A percentile compares a stretch with the other conserved stretches of the same genome.
Conservation (phyloP, 2,888 invertebrate species). For the Troides helena region DNA sequence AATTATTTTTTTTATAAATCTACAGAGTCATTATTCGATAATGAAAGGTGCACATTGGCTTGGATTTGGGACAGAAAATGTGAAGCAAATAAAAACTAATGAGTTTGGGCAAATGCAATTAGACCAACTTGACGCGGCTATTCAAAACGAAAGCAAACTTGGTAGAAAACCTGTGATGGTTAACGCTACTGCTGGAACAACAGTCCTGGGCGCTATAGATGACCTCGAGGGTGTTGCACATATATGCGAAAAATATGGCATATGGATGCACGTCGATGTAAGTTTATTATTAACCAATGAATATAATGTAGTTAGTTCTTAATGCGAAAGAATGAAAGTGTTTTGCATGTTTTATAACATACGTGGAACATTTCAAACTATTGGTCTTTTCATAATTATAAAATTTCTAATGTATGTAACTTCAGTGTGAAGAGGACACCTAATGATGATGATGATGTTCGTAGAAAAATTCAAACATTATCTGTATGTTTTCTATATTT, state of each 20-base stretch:
- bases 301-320: no score
- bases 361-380: no score
- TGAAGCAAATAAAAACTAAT: constrained; percentile 84
- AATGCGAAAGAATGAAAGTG: no score
- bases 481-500: no score
- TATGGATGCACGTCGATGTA: constrained; percentile 93
- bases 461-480: no score
- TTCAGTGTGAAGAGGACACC: no score
- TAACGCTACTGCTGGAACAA: constrained; percentile 89
- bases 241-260: constrained; percentile 82
- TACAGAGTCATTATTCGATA: constrained; percentile 89
- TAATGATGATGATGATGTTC: no score
- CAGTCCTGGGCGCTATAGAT: constrained; percentile 92
- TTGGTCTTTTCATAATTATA: no score
- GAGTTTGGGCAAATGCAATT: constrained; percentile 84
- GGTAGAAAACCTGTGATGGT: constrained; percentile 84
- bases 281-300: constrained; percentile 45
- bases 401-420: no score
- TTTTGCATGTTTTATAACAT: no score
- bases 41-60: constrained; percentile 90
- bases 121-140: constrained; percentile 79
- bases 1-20: constrained; percentile 32
- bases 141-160: constrained; percentile 65
- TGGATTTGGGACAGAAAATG: constrained; percentile 89
- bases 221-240: constrained; percentile 84